Base-by-base conservation (phyloP, 2,113 vertebrate species). In the Rhinolophus sinicus region DNA sequence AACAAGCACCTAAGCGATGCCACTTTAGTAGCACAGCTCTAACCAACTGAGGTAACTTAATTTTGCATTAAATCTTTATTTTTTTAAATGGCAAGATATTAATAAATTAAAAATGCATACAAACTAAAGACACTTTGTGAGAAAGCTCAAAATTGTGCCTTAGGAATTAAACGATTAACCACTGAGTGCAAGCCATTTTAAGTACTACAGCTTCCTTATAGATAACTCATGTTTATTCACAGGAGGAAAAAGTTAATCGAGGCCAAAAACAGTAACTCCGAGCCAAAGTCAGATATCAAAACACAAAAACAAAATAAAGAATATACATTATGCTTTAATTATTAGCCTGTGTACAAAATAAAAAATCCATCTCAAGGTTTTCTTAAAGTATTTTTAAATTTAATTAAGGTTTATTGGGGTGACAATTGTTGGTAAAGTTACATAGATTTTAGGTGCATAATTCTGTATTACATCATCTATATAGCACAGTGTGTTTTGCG, bases 241-340 rank as follows among this genome's bases (percentile, higher is more conserved):
- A 88, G 33, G 35, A 67, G 28, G 21, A 69, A 83, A 78, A 93
- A 35, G 33, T 47, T 54, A 91, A 89, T 76, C 52, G 85, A 76
- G 60, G 80, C 47, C 88, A 95, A 96, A 69, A 65, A 72, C 56
- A 91, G 83, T 85, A 93, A 77, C 58, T 22, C 69, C 13, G 12
- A 94, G 60, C 65, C 87, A 96, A 91, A 91, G 69, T 91, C 22
- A 78, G 73, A 96, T 93, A 85, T 22, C 19, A 70, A 84, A 91
- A 92, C 28, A 70, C 60, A 85, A 72, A 97, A 94, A 0, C 2
- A 97, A 89, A 96, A 30, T 40, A 90, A 96, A 77, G 93, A 88
- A 94, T 92, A 85, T 94, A 67, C 21, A 56, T n/a, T 47, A 92
- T 24, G 24, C 96, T 98, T 98, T 98, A 98, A 98, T 98, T 98